Evolutionary conservation across 2,797 vertebrate species (phyloP).

Genomic region (Anniella stebbinsi): DNA sequence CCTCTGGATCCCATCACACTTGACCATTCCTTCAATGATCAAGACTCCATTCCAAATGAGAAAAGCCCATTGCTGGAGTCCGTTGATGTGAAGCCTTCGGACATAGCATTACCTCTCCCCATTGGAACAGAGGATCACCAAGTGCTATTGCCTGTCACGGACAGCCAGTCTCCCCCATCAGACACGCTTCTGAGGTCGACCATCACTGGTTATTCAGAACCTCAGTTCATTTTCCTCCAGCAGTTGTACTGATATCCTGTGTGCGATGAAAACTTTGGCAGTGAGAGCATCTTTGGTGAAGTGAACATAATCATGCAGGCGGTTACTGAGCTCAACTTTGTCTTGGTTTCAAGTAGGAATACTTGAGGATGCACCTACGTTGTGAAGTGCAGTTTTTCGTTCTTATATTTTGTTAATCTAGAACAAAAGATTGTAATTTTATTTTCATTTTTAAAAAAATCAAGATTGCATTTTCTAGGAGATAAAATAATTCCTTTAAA

Average conservation of each 20-base stretch:
- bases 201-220: conserved; percentile 84
- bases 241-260: conserved; percentile 80
- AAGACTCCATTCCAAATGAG: conserved; percentile 78
- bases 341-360: conserved; percentile 61
- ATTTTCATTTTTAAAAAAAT: conserved; percentile 17
- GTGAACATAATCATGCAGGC: conserved; percentile 54
- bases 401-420: conserved; percentile 55
- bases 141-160: conserved; percentile 80
- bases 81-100: conserved; percentile 82
- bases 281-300: conserved; percentile 51
- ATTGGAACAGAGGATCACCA: conserved; percentile 83
- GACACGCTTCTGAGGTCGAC: conserved; percentile 80
- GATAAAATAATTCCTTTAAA: not conserved
- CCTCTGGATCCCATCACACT: conserved; percentile 70
- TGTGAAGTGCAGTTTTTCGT: conserved; percentile 51
- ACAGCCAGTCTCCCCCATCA: conserved; percentile 78
- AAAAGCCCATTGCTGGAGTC: conserved; percentile 80
- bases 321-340: conserved; percentile 47
- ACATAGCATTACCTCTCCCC: conserved; percentile 81
- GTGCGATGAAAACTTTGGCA: conserved; percentile 46
- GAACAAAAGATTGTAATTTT: conserved; percentile 17
- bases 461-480: conserved; percentile 53
- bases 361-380: conserved; percentile 49
- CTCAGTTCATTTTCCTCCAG: conserved; percentile 89
- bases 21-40: conserved; percentile 76